phyloP scores from a whole-genome alignment of 1,140 invertebrate genomes.

The Amphibalanus amphitrite region DNA sequence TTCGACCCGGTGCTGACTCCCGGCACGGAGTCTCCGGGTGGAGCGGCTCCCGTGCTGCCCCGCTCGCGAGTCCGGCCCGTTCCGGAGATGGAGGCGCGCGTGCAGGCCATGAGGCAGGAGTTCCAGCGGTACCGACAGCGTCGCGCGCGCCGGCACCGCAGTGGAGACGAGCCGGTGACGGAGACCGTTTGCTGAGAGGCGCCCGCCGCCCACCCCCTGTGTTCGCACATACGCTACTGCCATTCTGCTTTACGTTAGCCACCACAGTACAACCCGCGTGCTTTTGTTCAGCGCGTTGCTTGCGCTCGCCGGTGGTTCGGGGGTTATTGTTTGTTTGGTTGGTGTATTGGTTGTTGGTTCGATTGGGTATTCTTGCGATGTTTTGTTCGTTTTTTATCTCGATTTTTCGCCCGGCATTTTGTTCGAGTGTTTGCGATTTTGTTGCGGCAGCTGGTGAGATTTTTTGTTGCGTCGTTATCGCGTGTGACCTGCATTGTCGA shows the following conservation, averaged over 20 bases:
- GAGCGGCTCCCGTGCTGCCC: background rate
- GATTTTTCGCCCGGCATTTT: too few relatives aligned
- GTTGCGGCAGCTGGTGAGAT: too few relatives aligned
- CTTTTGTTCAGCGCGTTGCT: background rate
- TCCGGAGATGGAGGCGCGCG: conserved; percentile 70
- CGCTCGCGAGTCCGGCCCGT: conserved; percentile 24
- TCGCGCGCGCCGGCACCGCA: conserved; percentile 45
- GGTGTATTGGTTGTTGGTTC: background rate
- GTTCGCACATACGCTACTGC: background rate
- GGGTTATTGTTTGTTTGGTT: background rate
- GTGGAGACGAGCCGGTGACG: conserved; percentile 13
- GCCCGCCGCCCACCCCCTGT: background rate
- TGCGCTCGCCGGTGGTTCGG: too few relatives aligned
- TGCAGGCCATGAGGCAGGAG: conserved; percentile 87
- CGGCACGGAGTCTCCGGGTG: background rate
- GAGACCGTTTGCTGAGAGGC: background rate
- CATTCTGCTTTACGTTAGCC: background rate
- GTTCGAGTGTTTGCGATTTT: too few relatives aligned
- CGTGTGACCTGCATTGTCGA: too few relatives aligned
- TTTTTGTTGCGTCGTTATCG: too few relatives aligned
- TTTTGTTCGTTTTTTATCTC: too few relatives aligned
- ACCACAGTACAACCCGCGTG: background rate
- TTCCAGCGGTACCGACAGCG: conserved; percentile 79
- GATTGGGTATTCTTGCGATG: too few relatives aligned
- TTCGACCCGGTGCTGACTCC: conserved; percentile 45